Evolutionary conservation across 2,113 vertebrate species (phyloP), one percentile per base, ranked within the genome.

Genomic region (Gopherus evgoodei): DNA sequence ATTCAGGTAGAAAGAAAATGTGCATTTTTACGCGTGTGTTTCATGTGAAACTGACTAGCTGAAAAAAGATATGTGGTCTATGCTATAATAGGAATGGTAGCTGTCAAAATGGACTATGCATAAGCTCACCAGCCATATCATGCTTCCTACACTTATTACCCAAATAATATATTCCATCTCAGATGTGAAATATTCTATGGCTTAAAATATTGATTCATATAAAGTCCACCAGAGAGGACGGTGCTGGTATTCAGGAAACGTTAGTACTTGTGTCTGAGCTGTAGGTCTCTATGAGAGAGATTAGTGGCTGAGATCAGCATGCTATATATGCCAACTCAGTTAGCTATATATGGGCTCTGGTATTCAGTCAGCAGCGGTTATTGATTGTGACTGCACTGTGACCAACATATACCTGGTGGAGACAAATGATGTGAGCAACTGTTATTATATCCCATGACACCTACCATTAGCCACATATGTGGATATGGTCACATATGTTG

Each of bases 41-140:
- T 62, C 83, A 92, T 90, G 80, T 50, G 42, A n/a, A 84, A 83
- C 50, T 65, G 91, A 16, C 3, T 22, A 0, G 53, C 1, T 1
- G 31, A 24, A 86, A 89, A 54, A 54, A 91, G 59, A 83, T 49
- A 6, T 49, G 24, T 27, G 50, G 1, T 4, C 25, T 3, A 3
- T 62, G 95, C 72, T 3, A 86, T 72, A 88, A 72, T 2, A 0
- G 65, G n/a, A 75, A 25, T 31, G 38, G 57, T 5, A 6, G 0
- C 19, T 0, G 1, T 0, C 0, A 94, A 9, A 8, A 80, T 3
- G 17, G 82, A 1, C 2, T 75, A 87, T 78, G 1, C 9, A 19
- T 52, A 47, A 1, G 3, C 69, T 95, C 3, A 25, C 16, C 22
- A 57, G 42, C 27, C 11, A 8, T 3, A 14, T 72, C 3, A 1